A percentile compares a stretch with the other conserved stretches of the same genome.
These are phyloP conservation scores for Anolis sagrei DNA, from an alignment of 2,113 vertebrate genomes.

Conservation along the genomic window DNA sequence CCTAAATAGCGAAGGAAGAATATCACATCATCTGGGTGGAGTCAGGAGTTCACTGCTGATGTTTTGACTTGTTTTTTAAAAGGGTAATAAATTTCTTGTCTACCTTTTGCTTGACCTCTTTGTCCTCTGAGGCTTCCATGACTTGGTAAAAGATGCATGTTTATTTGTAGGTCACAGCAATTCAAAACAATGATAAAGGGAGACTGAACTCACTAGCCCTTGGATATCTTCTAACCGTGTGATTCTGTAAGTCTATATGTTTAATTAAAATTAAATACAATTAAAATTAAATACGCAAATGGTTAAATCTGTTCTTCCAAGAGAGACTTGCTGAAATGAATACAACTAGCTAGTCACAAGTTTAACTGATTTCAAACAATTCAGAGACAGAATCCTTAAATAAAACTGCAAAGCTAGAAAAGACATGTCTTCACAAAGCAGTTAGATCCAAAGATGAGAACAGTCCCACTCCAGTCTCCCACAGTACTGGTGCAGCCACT, in stretches of 20 bases:
- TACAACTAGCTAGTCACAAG: neutral
- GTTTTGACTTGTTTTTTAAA: neutral
- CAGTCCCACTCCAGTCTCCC: neutral
- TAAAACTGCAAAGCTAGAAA: neutral
- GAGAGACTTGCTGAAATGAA: neutral
- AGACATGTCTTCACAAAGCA: neutral
- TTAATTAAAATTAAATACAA: neutral
- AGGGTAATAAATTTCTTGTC: neutral
- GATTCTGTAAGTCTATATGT: neutral
- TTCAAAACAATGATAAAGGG: neutral
- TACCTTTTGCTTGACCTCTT: neutral
- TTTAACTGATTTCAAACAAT: neutral
- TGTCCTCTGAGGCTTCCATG: neutral
- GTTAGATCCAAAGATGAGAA: neutral
- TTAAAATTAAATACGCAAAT: neutral
- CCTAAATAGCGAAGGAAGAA: too few relatives aligned
- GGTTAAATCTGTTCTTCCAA: neutral
- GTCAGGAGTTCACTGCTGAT: neutral
- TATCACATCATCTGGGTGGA: neutral
- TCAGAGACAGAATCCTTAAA: neutral
- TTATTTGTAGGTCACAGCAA: neutral
- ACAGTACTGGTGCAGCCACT: neutral
- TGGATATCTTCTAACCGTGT: too few relatives aligned
- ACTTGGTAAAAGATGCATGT: neutral
- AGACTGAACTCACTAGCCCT: too few relatives aligned